phyloP scores from a whole-genome alignment of 2,888 invertebrate genomes.

The Theretra japonica region DNA sequence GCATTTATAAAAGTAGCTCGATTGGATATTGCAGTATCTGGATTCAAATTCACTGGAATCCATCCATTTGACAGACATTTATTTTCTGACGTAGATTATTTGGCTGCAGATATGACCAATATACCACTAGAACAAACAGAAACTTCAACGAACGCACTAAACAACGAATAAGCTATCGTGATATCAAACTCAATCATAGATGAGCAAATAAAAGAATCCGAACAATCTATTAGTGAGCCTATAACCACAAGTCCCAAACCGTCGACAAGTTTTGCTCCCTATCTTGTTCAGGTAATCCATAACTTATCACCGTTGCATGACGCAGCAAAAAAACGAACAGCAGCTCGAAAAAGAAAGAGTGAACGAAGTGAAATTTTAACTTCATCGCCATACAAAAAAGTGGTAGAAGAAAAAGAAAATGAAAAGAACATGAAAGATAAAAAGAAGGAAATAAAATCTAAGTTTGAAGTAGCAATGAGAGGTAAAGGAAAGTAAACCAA shows the following conservation, averaged over 20 bases:
- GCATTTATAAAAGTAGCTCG: slow-evolving; percentile 35
- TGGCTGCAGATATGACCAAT: slow-evolving; percentile 26
- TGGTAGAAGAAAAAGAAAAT: neutral
- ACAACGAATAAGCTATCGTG: neutral
- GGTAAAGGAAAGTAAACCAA: slow-evolving; percentile 27
- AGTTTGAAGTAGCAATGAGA: slow-evolving; percentile 25
- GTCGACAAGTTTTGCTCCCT: too few species aligned
- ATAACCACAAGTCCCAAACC: too few species aligned
- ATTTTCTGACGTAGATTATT: slow-evolving; percentile 15
- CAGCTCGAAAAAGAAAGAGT: neutral
- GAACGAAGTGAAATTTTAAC: slow-evolving; percentile 6
- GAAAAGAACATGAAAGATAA: neutral
- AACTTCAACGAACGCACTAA: neutral
- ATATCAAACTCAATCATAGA: too few species aligned
- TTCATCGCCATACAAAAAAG: slow-evolving; percentile 3
- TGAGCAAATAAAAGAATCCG: too few species aligned
- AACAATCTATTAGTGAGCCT: too few species aligned
- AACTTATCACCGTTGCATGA: neutral
- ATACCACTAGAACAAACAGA: slow-evolving; percentile 15
- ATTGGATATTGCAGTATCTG: slow-evolving; percentile 35
- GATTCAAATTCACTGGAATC: slow-evolving; percentile 42
- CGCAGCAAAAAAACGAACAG: neutral
- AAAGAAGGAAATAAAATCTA: slow-evolving; percentile 28
- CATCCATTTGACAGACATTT: slow-evolving; percentile 36
- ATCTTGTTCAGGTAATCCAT: too few species aligned